Conservation (phyloP, 2,888 invertebrate species). For the Chloroclystis v-ata region DNA sequence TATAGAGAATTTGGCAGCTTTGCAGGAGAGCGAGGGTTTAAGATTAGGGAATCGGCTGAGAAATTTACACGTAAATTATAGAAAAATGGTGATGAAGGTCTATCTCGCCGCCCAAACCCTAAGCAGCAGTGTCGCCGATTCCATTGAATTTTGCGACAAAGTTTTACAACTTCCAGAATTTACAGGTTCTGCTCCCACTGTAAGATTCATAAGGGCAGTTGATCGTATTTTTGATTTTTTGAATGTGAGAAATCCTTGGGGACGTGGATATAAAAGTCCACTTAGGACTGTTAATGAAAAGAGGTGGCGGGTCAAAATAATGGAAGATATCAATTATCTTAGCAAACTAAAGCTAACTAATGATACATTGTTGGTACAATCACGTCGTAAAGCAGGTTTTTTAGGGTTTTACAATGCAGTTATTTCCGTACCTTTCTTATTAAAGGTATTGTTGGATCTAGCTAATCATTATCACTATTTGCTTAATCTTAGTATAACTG, state of each 20-base stretch:
- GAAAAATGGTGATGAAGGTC: conserved; percentile 20
- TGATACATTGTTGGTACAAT: conserved; percentile 5
- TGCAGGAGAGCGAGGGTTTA: conserved; percentile 11
- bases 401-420: conserved; percentile 4
- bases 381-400: conserved; percentile 2
- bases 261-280: conserved; percentile 1
- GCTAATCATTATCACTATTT: too few species aligned
- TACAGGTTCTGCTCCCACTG: conserved; percentile 11
- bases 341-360: conserved; percentile 6
- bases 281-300: conserved; percentile 4
- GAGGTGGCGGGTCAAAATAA: conserved; percentile 10
- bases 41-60: conserved; percentile 12
- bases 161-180: conserved; percentile 13
- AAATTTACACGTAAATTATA: conserved; percentile 12
- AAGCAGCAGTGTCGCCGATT: conserved; percentile 21
- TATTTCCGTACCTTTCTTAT: not conserved
- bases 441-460: too few species aligned
- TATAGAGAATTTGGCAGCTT: conserved; percentile 8
- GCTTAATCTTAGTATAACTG: too few species aligned
- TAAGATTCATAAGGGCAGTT: conserved; percentile 8
- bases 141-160: conserved; percentile 20
- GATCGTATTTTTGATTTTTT: conserved; percentile 20
- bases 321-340: conserved; percentile 11
- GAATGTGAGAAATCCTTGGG: conserved; percentile 19
- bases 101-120: conserved; percentile 21